These are phyloP conservation scores for Phocides pigmalion DNA, from an alignment of 1,140 invertebrate genomes.

Conservation along the genomic window DNA sequence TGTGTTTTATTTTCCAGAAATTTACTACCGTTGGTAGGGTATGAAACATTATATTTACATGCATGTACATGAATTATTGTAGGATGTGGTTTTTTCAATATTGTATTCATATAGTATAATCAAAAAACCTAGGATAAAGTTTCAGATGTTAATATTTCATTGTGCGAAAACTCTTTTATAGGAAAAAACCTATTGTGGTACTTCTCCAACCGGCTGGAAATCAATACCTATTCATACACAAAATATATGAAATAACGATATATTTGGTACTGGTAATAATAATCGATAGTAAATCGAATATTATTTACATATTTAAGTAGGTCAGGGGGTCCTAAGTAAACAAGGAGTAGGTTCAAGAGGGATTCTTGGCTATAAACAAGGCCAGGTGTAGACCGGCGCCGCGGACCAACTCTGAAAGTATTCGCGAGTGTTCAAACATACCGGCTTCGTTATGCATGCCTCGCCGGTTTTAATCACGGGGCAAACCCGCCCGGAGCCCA, in stretches of 20 bases:
- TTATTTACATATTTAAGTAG: constrained; percentile 59
- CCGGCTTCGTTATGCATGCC: constrained; percentile 75
- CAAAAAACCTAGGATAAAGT: too few species aligned
- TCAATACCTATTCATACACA: background rate
- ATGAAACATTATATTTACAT: too few species aligned
- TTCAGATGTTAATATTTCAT: too few species aligned
- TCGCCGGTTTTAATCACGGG: constrained; percentile 76
- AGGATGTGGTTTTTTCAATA: too few species aligned
- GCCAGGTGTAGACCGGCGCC: constrained; percentile 34
- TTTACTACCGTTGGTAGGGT: too few species aligned
- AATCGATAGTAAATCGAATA: constrained; percentile 47
- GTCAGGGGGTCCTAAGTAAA: constrained; percentile 67
- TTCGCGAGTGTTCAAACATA: constrained; percentile 74
- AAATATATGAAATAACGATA: constrained; percentile 13
- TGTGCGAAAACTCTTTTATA: too few species aligned
- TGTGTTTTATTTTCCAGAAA: too few species aligned
- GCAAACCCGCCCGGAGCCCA: constrained; percentile 59
- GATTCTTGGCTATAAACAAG: constrained; percentile 62
- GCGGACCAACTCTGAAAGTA: constrained; percentile 67
- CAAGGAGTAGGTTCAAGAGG: constrained; percentile 49
- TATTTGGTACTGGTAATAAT: too few species aligned
- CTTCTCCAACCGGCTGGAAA: background rate
- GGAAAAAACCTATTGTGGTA: background rate
- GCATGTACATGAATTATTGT: too few species aligned
- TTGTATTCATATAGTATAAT: too few species aligned